These are phyloP conservation scores for Sternotherus odoratus DNA, from an alignment of 2,797 vertebrate species.

Conservation along the genomic window DNA sequence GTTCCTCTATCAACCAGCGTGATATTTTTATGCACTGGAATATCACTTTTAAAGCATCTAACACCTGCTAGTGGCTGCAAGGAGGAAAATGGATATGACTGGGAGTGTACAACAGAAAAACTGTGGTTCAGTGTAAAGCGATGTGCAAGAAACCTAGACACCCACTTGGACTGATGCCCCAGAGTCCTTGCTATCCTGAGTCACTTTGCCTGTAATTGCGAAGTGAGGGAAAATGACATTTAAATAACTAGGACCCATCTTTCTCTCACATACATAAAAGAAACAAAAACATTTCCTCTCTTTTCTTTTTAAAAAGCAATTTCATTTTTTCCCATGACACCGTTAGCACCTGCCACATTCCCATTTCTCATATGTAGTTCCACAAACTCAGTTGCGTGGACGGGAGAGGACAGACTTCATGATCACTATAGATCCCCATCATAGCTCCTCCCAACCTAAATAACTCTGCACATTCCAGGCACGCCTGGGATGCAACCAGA, in stretches of 20 bases:
- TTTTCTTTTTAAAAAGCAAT: not conserved
- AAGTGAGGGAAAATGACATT: not conserved
- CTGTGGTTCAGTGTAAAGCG: not conserved
- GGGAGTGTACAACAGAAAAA: not conserved
- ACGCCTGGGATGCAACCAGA: slow-evolving; percentile 79
- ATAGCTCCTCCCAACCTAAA: not conserved
- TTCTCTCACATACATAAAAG: not conserved
- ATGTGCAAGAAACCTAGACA: not conserved
- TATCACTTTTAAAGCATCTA: not conserved
- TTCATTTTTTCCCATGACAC: not conserved
- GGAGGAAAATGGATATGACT: not conserved
- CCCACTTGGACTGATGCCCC: not conserved
- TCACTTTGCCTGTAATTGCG: not conserved
- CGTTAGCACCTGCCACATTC: not conserved
- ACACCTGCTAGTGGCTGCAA: slow-evolving; percentile 48
- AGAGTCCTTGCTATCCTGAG: not conserved
- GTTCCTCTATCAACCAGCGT: slow-evolving; percentile 40
- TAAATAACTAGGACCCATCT: not conserved
- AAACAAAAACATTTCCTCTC: fast-evolving
- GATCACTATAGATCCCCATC: fast-evolving
- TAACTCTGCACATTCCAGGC: not conserved
- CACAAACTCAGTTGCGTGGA: not conserved
- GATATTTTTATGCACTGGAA: not conserved
- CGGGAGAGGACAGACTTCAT: not conserved
- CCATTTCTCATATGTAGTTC: fast-evolving